These are phyloP conservation scores for Miniopterus natalensis DNA, from an alignment of 2,113 vertebrate genomes.

Conservation along the genomic window DNA sequence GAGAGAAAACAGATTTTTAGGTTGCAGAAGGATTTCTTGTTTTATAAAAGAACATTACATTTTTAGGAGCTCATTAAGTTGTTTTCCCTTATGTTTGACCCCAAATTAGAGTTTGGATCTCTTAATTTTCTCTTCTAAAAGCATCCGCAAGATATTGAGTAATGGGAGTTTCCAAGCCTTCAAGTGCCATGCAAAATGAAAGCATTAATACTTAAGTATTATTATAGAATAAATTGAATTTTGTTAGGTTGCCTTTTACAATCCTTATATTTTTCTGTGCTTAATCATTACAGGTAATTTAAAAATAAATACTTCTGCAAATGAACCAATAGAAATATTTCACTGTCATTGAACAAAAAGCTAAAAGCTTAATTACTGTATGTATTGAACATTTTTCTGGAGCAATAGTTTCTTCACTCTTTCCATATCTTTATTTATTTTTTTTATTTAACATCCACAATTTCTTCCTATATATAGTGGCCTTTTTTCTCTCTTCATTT, in stretches of 20 bases:
- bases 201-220: slow-evolving; percentile 86
- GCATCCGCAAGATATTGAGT: slow-evolving; percentile 80
- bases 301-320: slow-evolving; percentile 80
- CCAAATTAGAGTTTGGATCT: slow-evolving; percentile 83
- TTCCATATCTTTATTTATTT: slow-evolving; percentile 28
- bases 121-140: slow-evolving; percentile 85
- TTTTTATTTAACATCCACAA: slow-evolving; percentile 28
- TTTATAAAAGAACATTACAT: slow-evolving; percentile 80
- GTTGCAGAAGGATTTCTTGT: slow-evolving; percentile 69
- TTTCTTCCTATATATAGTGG: background rate
- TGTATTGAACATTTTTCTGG: slow-evolving; percentile 54
- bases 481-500: background rate
- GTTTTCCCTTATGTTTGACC: slow-evolving; percentile 87
- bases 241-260: slow-evolving; percentile 78
- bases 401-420: slow-evolving; percentile 37
- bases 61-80: slow-evolving; percentile 81
- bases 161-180: slow-evolving; percentile 77
- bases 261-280: slow-evolving; percentile 7
- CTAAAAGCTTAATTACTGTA: slow-evolving; percentile 52
- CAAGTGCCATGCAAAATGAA: slow-evolving; percentile 80
- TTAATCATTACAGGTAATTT: slow-evolving; percentile 83
- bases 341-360: slow-evolving; percentile 64
- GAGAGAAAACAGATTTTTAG: slow-evolving; percentile 75
- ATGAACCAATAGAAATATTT: slow-evolving; percentile 75
- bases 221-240: slow-evolving; percentile 83